Base-by-base conservation (phyloP, 2,113 vertebrate species). In the Xenus cinereus region DNA sequence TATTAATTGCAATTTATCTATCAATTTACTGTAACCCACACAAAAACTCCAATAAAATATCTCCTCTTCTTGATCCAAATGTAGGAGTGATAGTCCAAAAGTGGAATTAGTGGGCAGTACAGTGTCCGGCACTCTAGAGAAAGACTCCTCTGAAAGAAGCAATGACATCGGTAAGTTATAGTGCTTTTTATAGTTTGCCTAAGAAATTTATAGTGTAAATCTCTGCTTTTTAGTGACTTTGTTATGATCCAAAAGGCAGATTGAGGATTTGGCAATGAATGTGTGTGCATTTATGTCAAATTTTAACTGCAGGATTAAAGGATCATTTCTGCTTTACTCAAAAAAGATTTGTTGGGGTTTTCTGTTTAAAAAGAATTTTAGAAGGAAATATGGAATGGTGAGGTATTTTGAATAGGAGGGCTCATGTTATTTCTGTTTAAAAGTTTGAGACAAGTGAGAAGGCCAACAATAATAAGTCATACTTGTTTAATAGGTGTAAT, bases 31-130 rank as follows among this genome's bases (percentile, higher is more conserved):
- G 46, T 84, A 77, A 87, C 23, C 77, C 28, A 21, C 86, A 87
- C 26, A 89, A 90, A 95, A 94, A 67, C 88, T 84, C 67, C 82
- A 89, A 43, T 95, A 92, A 96, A 96, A 87, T 77, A 53, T 89
- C 66, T 93, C 66, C 16, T 96, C 68, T 98, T 97, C 89, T 95
- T 95, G 86, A 98, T 98, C 98, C 98, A 97, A 96, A 98, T 97
- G 94, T 98, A 99, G 99, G 98, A 98, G 98, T 97, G 99, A 99
- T 96, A 98, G 98, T 98, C 98, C 99, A 90, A 99, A 99, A 98
- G 98, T 99, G 95, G 99, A 99, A 86, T 97, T 98, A 93, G 98
- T 97, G 97, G 97, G 98, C 96, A 97, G 97, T 97, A 94, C 98
- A 4, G 94, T 97, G 37, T 89, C 98, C 26, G 53, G 98, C 93